Base-by-base conservation (phyloP, 2,113 vertebrate species). In the Albula glossodonta region DNA sequence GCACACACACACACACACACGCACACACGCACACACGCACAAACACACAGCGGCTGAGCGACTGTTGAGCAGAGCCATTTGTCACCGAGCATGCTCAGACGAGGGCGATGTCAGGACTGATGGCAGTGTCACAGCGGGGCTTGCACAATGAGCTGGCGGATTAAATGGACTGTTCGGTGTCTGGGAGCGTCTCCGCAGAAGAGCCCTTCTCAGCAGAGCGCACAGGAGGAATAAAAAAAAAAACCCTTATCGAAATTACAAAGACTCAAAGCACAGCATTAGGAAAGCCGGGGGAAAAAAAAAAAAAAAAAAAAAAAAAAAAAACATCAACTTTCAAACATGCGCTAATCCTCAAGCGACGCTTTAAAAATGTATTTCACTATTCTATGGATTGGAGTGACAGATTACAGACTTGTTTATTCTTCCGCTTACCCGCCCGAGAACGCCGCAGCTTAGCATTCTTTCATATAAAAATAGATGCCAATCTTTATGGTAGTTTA, bases 61-160 rank as follows among this genome's bases (percentile, higher is more conserved):
- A 12, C 52, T 5, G 49, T 41, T 31, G 80, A 53, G 63, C 15
- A 57, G 50, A 86, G 82, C 63, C 85, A 56, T 88, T 51, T 51
- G 17, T 56, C 78, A 63, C 49, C 8, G 51, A 87, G 49, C 9
- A 85, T 83, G 83, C 79, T 22, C 57, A 86, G 83, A 87, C 87
- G 83, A 51, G n/a, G 78, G 83, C 79, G 88, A 89, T 88, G 92
- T 92, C 81, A 87, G 87, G 86, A 91, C 78, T 89, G 90, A 94
- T 91, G 92, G 90, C 82, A 88, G 63, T 88, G 85, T 60, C 41
- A 88, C 88, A 74, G 53, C 86, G 87, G 87, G 87, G 83, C 89
- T 87, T 88, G 92, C 84, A 81, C 88, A 91, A 88, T 91, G 85
- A 87, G 89, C 88, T 51, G 78, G 78, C 87, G 87, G 83, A 90